Evolutionary conservation across 1,140 invertebrate genomes (phyloP).

Genomic region (Contarinia nasturtii): DNA sequence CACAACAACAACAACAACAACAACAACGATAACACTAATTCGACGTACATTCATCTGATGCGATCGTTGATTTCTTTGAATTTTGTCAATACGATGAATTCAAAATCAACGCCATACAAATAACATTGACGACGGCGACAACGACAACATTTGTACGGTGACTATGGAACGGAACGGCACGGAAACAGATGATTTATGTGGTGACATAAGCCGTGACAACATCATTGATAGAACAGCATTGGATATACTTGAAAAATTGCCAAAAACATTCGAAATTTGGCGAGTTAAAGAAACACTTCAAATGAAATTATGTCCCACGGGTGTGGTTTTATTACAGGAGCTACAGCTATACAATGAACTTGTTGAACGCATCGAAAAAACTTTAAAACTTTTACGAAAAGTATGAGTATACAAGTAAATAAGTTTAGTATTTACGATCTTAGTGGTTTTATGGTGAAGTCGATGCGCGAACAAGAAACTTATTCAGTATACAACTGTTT

Average conservation of each 20-base stretch:
- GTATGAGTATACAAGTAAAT: constrained; percentile 20
- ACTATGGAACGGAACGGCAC: too few relatives aligned
- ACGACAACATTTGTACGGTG: too few relatives aligned
- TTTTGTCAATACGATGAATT: too few relatives aligned
- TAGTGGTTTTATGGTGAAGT: constrained; percentile 7
- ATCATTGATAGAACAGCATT: constrained; percentile 61
- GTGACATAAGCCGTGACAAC: constrained; percentile 52
- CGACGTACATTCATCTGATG: too few relatives aligned
- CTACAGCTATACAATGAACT: constrained; percentile 70
- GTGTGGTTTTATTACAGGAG: constrained; percentile 75
- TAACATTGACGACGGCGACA: too few relatives aligned
- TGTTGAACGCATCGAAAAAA: constrained; percentile 47
- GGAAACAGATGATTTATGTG: constrained; percentile 25
- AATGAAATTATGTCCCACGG: constrained; percentile 53
- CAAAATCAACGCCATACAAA: too few relatives aligned
- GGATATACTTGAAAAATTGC: constrained; percentile 56
- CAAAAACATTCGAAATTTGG: constrained; percentile 52
- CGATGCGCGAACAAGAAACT: too few relatives aligned
- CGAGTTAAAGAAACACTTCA: constrained; percentile 59
- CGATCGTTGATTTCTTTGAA: too few relatives aligned
- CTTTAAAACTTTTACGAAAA: constrained; percentile 51
- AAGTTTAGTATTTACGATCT: background rate
- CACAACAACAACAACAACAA: too few relatives aligned
- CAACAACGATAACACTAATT: too few relatives aligned
- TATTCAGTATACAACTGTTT: too few relatives aligned